Evolutionary conservation across 2,888 invertebrate species (phyloP).

Genomic region (Cantharis rustica): DNA sequence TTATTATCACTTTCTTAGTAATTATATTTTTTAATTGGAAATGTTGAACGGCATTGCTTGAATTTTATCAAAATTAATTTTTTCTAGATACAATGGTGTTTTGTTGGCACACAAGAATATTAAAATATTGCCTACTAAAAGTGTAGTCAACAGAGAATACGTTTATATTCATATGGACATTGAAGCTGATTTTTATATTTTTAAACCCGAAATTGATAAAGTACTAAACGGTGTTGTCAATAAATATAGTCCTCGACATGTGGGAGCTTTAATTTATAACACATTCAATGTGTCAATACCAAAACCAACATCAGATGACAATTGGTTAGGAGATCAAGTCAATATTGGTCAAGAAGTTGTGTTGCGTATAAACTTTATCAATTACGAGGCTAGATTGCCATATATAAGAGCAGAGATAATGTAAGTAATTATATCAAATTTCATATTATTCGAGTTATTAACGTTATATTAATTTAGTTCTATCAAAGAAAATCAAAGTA

Average conservation of each 20-base stretch:
- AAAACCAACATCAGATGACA: slow-evolving; percentile 54
- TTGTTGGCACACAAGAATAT: slow-evolving; percentile 70
- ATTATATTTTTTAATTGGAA: no score
- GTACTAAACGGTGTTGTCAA: slow-evolving; percentile 68
- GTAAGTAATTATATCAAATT: slow-evolving; percentile 34
- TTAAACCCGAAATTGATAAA: slow-evolving; percentile 66
- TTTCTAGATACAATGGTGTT: slow-evolving; percentile 69
- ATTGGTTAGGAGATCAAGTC: slow-evolving; percentile 64
- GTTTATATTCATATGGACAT: slow-evolving; percentile 69
- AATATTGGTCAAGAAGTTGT: slow-evolving; percentile 65
- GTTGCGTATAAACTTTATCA: slow-evolving; percentile 64
- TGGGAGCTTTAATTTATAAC: slow-evolving; percentile 71
- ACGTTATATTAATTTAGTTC: slow-evolving; percentile 18
- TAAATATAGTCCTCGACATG: slow-evolving; percentile 68
- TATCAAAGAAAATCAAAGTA: not conserved
- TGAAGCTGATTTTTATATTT: slow-evolving; percentile 71
- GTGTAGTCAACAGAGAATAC: slow-evolving; percentile 65
- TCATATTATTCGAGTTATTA: not conserved
- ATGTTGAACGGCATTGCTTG: not conserved
- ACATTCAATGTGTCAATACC: slow-evolving; percentile 74
- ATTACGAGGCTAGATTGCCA: slow-evolving; percentile 64
- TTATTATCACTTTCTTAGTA: no score
- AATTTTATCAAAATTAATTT: not conserved
- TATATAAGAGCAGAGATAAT: slow-evolving; percentile 67
- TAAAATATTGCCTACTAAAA: slow-evolving; percentile 62